Evolutionary conservation across 2,888 invertebrate species (phyloP).

Genomic region (Diloba caeruleocephala): DNA sequence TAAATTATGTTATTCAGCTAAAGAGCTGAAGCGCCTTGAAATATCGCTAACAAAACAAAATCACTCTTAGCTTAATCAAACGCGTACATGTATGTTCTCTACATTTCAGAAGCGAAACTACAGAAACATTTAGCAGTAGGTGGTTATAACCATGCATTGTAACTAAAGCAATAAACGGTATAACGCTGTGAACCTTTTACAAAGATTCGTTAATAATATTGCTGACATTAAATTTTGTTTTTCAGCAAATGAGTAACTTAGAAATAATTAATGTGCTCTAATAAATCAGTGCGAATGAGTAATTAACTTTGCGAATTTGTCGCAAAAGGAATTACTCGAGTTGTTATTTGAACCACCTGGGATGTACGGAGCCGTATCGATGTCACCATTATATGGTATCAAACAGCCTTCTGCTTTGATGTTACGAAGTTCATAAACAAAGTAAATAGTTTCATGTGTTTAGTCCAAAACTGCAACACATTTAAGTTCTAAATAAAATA

Average conservation of each 20-base stretch:
- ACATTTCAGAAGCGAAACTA: no score
- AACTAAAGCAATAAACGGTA: constrained; percentile 32
- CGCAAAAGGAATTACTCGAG: constrained; percentile 19
- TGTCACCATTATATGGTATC: constrained; percentile 8
- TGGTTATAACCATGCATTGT: neutral
- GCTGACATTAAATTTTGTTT: constrained; percentile 40
- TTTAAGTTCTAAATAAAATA: no score
- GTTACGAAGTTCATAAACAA: constrained; percentile 4
- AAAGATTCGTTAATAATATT: constrained; percentile 26
- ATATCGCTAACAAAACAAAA: no score
- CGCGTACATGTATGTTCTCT: no score
- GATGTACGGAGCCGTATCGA: constrained; percentile 1
- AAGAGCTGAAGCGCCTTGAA: no score
- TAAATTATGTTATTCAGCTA: no score
- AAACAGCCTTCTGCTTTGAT: constrained; percentile 7
- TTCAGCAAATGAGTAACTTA: constrained; percentile 26
- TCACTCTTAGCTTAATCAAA: no score
- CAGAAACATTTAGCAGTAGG: no score
- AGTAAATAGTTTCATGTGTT: neutral
- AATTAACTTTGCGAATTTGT: constrained; percentile 36
- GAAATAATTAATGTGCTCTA: constrained; percentile 17
- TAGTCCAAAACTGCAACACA: neutral
- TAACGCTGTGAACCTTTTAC: constrained; percentile 20
- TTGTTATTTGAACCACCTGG: constrained; percentile 10
- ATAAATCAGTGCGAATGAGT: constrained; percentile 35